These are phyloP conservation scores for Chrysomela aeneicollis DNA, from an alignment of 2,888 invertebrate species.

Conservation along the genomic window DNA sequence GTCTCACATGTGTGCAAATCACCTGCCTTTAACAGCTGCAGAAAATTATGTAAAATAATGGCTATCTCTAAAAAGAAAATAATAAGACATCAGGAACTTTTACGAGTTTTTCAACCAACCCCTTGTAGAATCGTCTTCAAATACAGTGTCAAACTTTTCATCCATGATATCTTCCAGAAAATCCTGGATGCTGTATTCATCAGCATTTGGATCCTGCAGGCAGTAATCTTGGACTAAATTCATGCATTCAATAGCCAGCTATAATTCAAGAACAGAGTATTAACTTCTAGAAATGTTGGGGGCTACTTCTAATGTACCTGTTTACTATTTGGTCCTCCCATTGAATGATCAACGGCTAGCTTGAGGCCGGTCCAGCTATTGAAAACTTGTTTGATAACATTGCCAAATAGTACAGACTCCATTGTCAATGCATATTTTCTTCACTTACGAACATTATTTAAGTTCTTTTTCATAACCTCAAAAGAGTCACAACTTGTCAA, in stretches of 20 bases:
- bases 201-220: slow-evolving; percentile 65
- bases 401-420: slow-evolving; percentile 63
- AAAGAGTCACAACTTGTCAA: too few relatives aligned
- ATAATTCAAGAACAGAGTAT: background rate
- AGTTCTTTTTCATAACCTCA: too few relatives aligned
- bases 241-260: slow-evolving; percentile 72
- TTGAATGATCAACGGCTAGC: slow-evolving; percentile 77
- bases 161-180: slow-evolving; percentile 76
- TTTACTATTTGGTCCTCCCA: slow-evolving; percentile 75
- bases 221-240: slow-evolving; percentile 72
- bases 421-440: too few relatives aligned
- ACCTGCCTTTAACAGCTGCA: slow-evolving; percentile 66
- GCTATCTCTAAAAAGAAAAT: slow-evolving; percentile 72
- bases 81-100: too few relatives aligned
- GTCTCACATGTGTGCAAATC: slow-evolving; percentile 66
- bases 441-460: too few relatives aligned
- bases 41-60: slow-evolving; percentile 65
- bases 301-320: slow-evolving; percentile 61
- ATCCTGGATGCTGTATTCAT: slow-evolving; percentile 69
- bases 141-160: slow-evolving; percentile 76
- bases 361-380: slow-evolving; percentile 77
- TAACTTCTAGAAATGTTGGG: background rate
- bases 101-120: slow-evolving; percentile 56
- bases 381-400: slow-evolving; percentile 72
- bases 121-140: slow-evolving; percentile 74